Percentiles rank a stretch among this genome's conserved stretches.
Conservation (phyloP, 2,888 invertebrate species). For the Flexamia atlantica region DNA sequence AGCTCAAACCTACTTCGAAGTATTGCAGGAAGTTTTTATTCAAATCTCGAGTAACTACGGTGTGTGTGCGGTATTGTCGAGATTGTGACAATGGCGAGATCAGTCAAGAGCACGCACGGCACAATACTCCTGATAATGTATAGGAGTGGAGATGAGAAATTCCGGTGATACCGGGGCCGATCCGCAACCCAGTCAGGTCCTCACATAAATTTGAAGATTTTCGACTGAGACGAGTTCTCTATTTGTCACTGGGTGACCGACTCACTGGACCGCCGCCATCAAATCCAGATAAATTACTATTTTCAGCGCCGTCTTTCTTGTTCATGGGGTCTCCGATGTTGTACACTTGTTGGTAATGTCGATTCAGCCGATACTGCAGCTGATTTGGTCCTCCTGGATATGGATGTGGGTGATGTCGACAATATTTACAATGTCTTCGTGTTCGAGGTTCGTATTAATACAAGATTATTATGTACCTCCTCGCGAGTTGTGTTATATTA, state of each 20-base stretch:
- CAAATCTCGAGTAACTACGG: too few relatives aligned
- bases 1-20: too few relatives aligned
- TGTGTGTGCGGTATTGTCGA: conserved; percentile 22
- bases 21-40: too few relatives aligned
- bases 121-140: conserved; percentile 47
- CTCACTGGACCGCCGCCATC: conserved; percentile 65
- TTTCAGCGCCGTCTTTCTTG: conserved; percentile 63
- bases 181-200: conserved; percentile 69
- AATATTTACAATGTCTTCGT: too few relatives aligned
- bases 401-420: too few relatives aligned
- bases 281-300: conserved; percentile 70
- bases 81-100: conserved; percentile 42
- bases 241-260: conserved; percentile 69
- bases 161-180: conserved; percentile 56
- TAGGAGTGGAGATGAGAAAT: conserved; percentile 48
- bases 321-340: conserved; percentile 44
- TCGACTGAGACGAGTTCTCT: conserved; percentile 69
- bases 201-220: conserved; percentile 70
- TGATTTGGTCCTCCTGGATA: too few relatives aligned
- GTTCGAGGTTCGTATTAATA: too few relatives aligned
- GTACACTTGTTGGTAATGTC: neutral
- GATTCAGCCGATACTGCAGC: too few relatives aligned
- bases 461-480: too few relatives aligned
- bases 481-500: too few relatives aligned
- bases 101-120: conserved; percentile 33